Conservation (phyloP, 2,113 vertebrate species). For the Glareola pratincola region DNA sequence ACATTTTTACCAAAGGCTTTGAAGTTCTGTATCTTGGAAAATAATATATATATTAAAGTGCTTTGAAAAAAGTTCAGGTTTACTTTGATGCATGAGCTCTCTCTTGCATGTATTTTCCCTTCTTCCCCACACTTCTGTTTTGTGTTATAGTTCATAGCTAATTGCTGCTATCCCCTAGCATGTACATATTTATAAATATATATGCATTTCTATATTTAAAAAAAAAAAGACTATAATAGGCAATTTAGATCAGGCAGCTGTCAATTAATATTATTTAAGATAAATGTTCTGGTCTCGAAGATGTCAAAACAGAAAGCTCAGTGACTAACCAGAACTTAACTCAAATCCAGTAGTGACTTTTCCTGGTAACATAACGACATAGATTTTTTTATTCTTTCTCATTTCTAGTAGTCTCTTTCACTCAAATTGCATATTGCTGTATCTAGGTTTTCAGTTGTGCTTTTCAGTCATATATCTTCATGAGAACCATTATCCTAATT, state of each 20-base stretch:
- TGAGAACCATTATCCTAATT: not conserved
- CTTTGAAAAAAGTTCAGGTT: conserved; percentile 4
- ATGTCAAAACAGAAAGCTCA: not conserved
- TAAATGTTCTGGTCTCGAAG: not conserved
- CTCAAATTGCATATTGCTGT: not conserved
- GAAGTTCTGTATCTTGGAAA: conserved; percentile 26
- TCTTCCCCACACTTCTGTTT: not conserved
- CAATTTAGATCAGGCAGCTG: not conserved
- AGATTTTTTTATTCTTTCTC: not conserved
- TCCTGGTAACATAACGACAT: not conserved
- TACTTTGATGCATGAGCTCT: not conserved
- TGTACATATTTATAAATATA: not conserved
- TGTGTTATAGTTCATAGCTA: not conserved
- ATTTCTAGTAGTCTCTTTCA: not conserved
- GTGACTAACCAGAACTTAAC: not conserved
- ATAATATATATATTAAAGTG: not conserved
- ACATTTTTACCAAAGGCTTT: conserved; percentile 33
- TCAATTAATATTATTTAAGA: not conserved
- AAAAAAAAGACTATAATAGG: not conserved
- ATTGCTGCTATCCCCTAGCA: not conserved
- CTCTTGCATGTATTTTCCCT: not conserved
- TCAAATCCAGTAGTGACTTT: not conserved
- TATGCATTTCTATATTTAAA: not conserved
- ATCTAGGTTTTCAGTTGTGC: not conserved
- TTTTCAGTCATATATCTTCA: not conserved